Evolutionary conservation across 2,797 vertebrate species (phyloP), one percentile per base, ranked within the genome.

Genomic region (Darevskia mixta): DNA sequence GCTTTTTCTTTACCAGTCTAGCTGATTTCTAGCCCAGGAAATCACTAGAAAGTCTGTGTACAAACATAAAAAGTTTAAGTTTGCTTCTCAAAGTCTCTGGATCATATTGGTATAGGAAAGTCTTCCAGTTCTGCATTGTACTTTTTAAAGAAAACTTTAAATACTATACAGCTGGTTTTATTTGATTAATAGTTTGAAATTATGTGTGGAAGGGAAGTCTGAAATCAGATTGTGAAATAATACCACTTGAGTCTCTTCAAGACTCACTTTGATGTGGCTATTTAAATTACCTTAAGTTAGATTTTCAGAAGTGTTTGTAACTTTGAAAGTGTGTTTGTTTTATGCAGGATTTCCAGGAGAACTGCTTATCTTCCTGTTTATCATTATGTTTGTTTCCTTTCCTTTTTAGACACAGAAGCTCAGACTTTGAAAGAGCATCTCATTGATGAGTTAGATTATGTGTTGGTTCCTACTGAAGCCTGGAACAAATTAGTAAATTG

Each of bases 391-490:
- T 84, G 5, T 85, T 45, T 35, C 0, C 1, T 79, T 49, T 83
- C 29, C 8, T 6, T 88, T 90, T 75, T 90, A 99, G 98, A 99
- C 96, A 97, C 97, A 38, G 97, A 99, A 93, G 97, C 96, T 82
- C 99, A 99, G 94, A 95, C 94, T 79, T 96, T 99, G 75, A 99
- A 98, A 94, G 98, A 99, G n/a, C 98, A 98, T 95, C 98, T 99
- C 90, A 99, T 99, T 87, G 98, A 99, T 93, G 98, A 99, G 91
- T 95, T 99, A 87, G 98, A 99, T 95, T 99, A 99, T 64, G 98
- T 99, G 45, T 93, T 99, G 87, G 97, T 99, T 89, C 98, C 99
- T 79, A 98, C 98, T 0, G 98, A 99, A 94, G 98, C 98, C 84
- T 99, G 98, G 98, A 97, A 97, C 94, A 99, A 98, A 88, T 97